These are phyloP conservation scores for Coptodon bakossiorum DNA, from an alignment of 2,113 vertebrate species.

Conservation along the genomic window DNA sequence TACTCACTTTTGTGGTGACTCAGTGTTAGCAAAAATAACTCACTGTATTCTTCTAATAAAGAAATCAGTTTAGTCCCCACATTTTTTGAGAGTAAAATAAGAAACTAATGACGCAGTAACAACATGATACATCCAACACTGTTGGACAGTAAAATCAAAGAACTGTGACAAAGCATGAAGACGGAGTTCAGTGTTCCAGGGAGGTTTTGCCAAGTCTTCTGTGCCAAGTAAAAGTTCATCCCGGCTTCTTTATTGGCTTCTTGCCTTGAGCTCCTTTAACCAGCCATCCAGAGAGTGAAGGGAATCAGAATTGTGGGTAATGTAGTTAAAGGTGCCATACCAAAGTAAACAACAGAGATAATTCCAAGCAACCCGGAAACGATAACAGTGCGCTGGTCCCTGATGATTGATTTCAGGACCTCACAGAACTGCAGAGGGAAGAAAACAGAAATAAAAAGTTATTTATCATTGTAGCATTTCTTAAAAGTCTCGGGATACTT, in stretches of 20 bases:
- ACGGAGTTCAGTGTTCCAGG: background rate
- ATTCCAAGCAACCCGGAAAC: conserved; percentile 77
- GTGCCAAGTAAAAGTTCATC: background rate
- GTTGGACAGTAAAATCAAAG: background rate
- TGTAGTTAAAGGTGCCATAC: conserved; percentile 78
- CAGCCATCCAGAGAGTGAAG: conserved; percentile 90
- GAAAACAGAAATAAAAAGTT: background rate
- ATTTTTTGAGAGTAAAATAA: background rate
- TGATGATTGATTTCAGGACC: conserved; percentile 83
- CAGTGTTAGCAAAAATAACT: background rate
- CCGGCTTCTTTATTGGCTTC: background rate
- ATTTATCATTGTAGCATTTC: background rate
- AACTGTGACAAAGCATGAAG: background rate
- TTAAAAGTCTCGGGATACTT: background rate
- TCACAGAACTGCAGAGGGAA: conserved; percentile 81
- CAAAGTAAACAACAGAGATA: conserved; percentile 75
- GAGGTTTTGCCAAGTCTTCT: background rate
- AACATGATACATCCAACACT: background rate
- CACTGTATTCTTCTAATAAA: background rate
- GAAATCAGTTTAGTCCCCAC: background rate
- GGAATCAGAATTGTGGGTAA: conserved; percentile 84
- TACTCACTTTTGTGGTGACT: background rate
- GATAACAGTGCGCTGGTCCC: conserved; percentile 86
- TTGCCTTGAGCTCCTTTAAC: conserved; percentile 53
- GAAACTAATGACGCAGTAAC: background rate